Base-by-base conservation (phyloP, 2,797 vertebrate species). In the Myotis pilosus region DNA sequence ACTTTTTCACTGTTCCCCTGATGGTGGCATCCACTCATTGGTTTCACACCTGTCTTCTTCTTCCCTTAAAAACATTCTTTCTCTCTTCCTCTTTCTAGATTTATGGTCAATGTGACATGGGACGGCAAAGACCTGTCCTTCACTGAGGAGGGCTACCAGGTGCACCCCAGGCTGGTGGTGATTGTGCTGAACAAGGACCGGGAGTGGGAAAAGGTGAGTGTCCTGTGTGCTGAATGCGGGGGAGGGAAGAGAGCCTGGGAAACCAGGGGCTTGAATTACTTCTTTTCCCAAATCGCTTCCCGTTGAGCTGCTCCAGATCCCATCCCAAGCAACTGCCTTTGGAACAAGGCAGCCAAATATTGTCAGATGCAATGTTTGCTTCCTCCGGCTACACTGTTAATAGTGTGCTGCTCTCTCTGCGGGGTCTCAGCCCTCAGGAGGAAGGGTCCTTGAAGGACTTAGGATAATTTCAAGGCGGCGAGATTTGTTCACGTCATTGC, bases 61-160 rank as follows among this genome's bases (percentile, higher is more conserved):
- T 90, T 78, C 66, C 89, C 79, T 97, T 97, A 91, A 96, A 97
- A 71, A 49, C 20, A 78, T 84, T 87, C 62, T 94, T 91, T 98
- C 96, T 97, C 94, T 92, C 93, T 96, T 96, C 89, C 88, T 78
- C 71, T 95, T 98, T 97, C 91, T 97, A 99, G 99, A 98, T 99
- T 99, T 97, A 99, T 99, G 99, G 99, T 99, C 98, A 99, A 99
- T 62, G 99, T 99, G 97, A 99, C 99, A 1, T 99, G 99, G 99
- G 98, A 99, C 92, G 99, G 99, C 92, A 99, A 98, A 98, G 99
- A 99, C 97, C 97, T 99, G 98, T 99, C 99, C 95, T 99, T 99
- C 98, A 99, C 99, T 0, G 99, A 99, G 57, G 99, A 99, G 19
- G 99, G 99, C 60, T 99, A 99, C 92, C 99, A 99, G 97, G 99